Percentiles rank a stretch among this genome's conserved stretches.
Evolutionary conservation across 2,888 invertebrate genomes (phyloP).

Genomic region (Nesidiocoris tenuis): DNA sequence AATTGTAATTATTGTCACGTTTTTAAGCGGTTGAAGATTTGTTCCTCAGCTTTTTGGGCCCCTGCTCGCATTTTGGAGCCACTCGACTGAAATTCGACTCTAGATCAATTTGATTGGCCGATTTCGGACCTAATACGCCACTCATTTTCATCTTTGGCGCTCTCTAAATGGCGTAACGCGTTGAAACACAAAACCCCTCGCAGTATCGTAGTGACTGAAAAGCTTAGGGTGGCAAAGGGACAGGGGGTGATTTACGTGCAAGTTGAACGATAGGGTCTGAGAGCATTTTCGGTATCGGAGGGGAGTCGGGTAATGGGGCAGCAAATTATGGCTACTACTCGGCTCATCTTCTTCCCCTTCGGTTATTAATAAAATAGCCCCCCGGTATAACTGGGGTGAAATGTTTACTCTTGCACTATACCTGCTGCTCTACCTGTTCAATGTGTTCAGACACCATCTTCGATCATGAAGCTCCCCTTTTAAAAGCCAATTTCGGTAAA

Average conservation of each 20-base stretch:
- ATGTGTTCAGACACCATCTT: too few relatives aligned
- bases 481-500: too few relatives aligned
- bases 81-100: too few relatives aligned
- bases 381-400: neutral
- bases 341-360: slow-evolving; percentile 18
- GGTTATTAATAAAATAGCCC: slow-evolving; percentile 19
- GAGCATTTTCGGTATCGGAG: neutral
- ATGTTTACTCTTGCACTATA: neutral
- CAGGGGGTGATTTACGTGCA: neutral
- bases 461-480: too few relatives aligned
- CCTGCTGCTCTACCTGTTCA: neutral
- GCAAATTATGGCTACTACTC: slow-evolving; percentile 46
- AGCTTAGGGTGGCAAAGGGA: neutral
- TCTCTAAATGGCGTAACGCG: neutral
- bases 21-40: too few relatives aligned
- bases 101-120: neutral
- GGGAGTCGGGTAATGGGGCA: slow-evolving; percentile 44
- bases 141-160: neutral
- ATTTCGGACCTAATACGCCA: neutral
- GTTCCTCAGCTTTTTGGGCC: too few relatives aligned
- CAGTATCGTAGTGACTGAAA: neutral
- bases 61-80: too few relatives aligned
- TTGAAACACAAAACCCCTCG: neutral
- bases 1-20: too few relatives aligned
- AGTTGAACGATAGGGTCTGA: slow-evolving; percentile 6